A percentile compares a stretch with the other conserved stretches of the same genome.
Conservation (phyloP, 1,140 invertebrate genomes). For the Heliconius nattereri region DNA sequence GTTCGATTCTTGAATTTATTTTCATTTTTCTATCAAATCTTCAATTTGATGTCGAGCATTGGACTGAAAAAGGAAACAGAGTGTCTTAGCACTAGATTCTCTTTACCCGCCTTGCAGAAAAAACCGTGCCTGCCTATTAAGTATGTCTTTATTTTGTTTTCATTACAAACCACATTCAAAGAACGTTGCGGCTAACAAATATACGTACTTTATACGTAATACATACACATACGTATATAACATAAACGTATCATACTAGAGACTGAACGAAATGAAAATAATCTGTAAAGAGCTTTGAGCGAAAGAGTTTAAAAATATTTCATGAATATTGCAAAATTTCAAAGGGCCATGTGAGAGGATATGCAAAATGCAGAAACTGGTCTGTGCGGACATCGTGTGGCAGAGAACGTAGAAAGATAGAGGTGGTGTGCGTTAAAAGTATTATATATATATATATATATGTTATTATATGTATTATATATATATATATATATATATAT, state of each 20-base stretch:
- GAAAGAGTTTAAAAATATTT: constrained; percentile 14
- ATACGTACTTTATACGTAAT: not conserved
- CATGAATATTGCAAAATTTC: constrained; percentile 20
- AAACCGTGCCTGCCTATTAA: no score
- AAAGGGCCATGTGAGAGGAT: constrained; percentile 18
- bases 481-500: no score
- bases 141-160: no score
- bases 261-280: constrained; percentile 3
- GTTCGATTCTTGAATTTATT: no score
- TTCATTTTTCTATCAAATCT: no score
- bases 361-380: constrained; percentile 12
- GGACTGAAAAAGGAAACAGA: no score
- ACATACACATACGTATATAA: not conserved
- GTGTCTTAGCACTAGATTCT: no score
- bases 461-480: no score
- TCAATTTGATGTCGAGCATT: no score
- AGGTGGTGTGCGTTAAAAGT: not conserved
- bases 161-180: not conserved
- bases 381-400: not conserved
- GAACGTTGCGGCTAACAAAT: not conserved
- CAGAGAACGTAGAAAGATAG: not conserved
- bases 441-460: no score
- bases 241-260: not conserved
- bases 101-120: no score
- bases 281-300: constrained; percentile 14